Conservation (phyloP, 2,113 vertebrate genomes). For the Cricetomys ansorgei region DNA sequence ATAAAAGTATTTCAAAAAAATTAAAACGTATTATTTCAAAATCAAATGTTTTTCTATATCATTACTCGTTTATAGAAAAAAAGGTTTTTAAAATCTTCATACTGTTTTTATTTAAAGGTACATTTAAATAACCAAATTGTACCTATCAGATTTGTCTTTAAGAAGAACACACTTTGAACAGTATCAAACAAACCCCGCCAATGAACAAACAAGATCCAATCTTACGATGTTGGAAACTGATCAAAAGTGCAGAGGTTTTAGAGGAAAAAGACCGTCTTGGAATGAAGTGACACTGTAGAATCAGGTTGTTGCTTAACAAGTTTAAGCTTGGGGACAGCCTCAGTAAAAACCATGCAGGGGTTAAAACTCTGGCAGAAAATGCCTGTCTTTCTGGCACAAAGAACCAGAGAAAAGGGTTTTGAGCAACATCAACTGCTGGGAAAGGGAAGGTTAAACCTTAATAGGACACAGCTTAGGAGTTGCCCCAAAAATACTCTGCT, state of each 20-base stretch:
- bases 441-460: neutral
- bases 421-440: neutral
- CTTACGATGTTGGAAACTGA: neutral
- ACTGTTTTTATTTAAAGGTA: constrained; percentile 47
- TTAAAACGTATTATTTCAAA: constrained; percentile 16
- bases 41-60: neutral
- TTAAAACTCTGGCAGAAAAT: constrained; percentile 10
- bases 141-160: neutral
- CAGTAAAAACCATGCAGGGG: neutral
- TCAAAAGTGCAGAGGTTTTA: neutral
- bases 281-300: neutral
- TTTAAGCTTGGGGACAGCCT: neutral
- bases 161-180: constrained; percentile 29
- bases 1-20: constrained; percentile 62
- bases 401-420: neutral
- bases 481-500: neutral
- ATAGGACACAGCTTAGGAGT: neutral
- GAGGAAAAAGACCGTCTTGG: neutral
- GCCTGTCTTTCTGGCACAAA: neutral
- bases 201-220: neutral
- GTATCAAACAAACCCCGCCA: neutral
- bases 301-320: neutral
- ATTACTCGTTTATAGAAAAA: constrained; percentile 15
- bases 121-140: neutral
- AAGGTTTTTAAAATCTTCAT: constrained; percentile 13